Percentiles rank a stretch among this genome's conserved stretches.
Conservation (phyloP, 2,797 vertebrate species). For the Odontamblyopus lacepedii region DNA sequence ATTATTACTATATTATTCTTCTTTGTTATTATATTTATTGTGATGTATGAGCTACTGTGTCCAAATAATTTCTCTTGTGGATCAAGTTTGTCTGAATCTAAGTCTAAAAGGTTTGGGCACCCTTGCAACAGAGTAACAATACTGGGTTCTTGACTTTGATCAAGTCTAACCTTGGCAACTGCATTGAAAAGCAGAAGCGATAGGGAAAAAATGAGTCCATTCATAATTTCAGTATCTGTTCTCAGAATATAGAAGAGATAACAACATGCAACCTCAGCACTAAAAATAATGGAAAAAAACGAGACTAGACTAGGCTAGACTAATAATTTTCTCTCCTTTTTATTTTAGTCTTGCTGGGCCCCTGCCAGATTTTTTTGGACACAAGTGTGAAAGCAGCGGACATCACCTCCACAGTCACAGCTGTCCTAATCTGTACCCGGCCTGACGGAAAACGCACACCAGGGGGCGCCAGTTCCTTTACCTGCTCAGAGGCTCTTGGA, state of each 20-base stretch:
- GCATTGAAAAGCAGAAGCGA: not conserved
- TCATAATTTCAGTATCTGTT: not conserved
- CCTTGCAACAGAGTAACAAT: no score
- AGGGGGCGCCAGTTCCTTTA: constrained; percentile 12
- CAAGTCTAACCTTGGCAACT: not conserved
- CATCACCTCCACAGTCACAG: constrained; percentile 49
- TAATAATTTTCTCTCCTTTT: constrained; percentile 36
- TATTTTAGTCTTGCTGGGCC: constrained; percentile 43
- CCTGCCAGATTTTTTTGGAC: constrained; percentile 28
- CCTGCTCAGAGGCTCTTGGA: constrained; percentile 1
- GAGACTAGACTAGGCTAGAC: constrained; percentile 21
- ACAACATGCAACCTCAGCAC: constrained; percentile 41
- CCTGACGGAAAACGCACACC: constrained; percentile 50
- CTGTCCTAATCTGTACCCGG: constrained; percentile 68
- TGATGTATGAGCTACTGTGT: no score
- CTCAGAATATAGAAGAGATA: constrained; percentile 25
- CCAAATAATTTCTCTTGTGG: no score
- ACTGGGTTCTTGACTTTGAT: not conserved
- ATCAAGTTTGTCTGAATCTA: no score
- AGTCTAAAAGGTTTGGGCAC: no score
- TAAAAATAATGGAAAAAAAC: constrained; percentile 42
- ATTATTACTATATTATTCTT: no score
- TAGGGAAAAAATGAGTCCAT: not conserved
- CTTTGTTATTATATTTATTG: no score
- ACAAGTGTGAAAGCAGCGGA: constrained; percentile 25